Evolutionary conservation across 2,797 vertebrate species (phyloP).

Genomic region (Telmatherina bonti): DNA sequence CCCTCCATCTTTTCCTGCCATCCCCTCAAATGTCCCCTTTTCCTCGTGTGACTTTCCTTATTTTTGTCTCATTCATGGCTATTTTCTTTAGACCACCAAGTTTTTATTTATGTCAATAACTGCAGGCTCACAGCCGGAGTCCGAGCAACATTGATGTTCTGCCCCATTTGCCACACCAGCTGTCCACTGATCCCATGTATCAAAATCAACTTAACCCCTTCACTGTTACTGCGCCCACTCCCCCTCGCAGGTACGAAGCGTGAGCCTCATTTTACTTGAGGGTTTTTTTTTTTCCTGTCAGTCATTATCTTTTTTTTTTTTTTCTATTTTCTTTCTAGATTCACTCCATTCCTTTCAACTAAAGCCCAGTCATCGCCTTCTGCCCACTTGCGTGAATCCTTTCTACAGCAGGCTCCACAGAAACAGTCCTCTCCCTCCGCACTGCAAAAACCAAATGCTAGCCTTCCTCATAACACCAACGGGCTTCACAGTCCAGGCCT

Average conservation of each 20-base stretch:
- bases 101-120: slow-evolving; percentile 99
- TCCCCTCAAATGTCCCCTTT: slow-evolving; percentile 70
- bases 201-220: slow-evolving; percentile 81
- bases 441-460: slow-evolving; percentile 61
- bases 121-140: slow-evolving; percentile 92
- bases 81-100: slow-evolving; percentile 95
- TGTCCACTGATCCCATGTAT: slow-evolving; percentile 80
- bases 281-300: not conserved
- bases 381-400: slow-evolving; percentile 60
- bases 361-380: slow-evolving; percentile 75
- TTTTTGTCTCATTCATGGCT: slow-evolving; percentile 88
- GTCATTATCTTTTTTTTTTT: not conserved
- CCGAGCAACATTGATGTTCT: slow-evolving; percentile 88
- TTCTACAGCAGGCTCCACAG: slow-evolving; percentile 73
- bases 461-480: slow-evolving; percentile 71
- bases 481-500: slow-evolving; percentile 53
- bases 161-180: slow-evolving; percentile 79
- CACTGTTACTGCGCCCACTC: slow-evolving; percentile 71
- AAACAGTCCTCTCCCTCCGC: slow-evolving; percentile 65
- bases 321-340: slow-evolving; percentile 70
- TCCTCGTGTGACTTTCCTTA: slow-evolving; percentile 61
- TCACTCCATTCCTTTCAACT: slow-evolving; percentile 77
- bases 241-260: slow-evolving; percentile 78
- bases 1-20: slow-evolving; percentile 69
- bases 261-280: not conserved